Evolutionary conservation across 2,888 invertebrate species (phyloP).

Genomic region (Limnephilus marmoratus): DNA sequence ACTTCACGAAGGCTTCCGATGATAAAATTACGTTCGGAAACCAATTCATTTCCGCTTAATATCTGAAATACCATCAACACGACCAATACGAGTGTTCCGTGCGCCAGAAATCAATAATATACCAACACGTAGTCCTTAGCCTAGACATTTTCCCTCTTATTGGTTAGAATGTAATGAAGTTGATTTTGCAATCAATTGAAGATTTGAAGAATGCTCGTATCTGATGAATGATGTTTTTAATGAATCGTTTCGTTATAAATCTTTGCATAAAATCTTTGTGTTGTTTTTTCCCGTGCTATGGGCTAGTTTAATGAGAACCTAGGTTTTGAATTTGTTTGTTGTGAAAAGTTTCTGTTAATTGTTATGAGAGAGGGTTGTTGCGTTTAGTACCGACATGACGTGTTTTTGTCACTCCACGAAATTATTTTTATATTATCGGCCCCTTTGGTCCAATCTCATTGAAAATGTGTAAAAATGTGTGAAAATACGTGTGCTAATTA

Average conservation of each 20-base stretch:
- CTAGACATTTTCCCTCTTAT: neutral
- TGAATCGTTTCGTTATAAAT: too few relatives aligned
- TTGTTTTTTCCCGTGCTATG: too few relatives aligned
- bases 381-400: too few relatives aligned
- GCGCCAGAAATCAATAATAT: constrained; percentile 33
- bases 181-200: neutral
- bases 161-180: neutral
- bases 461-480: too few relatives aligned
- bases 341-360: neutral
- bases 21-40: constrained; percentile 23
- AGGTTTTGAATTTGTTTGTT: neutral
- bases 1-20: neutral
- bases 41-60: constrained; percentile 27
- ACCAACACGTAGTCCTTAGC: neutral
- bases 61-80: constrained; percentile 26
- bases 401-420: too few relatives aligned
- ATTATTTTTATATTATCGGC: too few relatives aligned
- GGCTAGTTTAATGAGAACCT: too few relatives aligned
- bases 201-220: neutral
- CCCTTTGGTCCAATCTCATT: too few relatives aligned
- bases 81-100: neutral
- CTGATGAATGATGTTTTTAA: too few relatives aligned
- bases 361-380: too few relatives aligned
- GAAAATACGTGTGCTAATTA: too few relatives aligned
- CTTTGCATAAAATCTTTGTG: too few relatives aligned